Evolutionary conservation across 2,797 vertebrate genomes (phyloP).

Genomic region (Potorous gilbertii): DNA sequence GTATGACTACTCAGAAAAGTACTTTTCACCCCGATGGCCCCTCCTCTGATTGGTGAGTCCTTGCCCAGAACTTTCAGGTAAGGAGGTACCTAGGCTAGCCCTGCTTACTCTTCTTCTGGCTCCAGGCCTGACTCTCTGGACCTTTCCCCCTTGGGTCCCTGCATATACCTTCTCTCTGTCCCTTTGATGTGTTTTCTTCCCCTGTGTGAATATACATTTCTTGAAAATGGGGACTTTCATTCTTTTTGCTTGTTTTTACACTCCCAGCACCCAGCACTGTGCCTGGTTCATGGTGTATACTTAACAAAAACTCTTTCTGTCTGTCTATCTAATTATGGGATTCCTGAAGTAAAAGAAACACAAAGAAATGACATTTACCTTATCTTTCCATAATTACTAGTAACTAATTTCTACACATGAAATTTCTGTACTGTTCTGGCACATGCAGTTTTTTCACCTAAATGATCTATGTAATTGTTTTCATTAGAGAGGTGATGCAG

Average conservation of each 20-base stretch:
- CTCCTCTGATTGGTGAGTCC: neutral
- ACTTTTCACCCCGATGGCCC: neutral
- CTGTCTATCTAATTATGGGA: neutral
- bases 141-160: neutral
- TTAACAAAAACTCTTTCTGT: neutral
- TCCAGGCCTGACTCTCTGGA: neutral
- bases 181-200: neutral
- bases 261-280: neutral
- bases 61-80: neutral
- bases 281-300: neutral
- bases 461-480: neutral
- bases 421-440: neutral
- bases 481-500: neutral
- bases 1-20: constrained; percentile 22
- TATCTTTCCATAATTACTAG: neutral
- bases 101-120: neutral
- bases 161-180: neutral
- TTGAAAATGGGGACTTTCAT: neutral
- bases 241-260: neutral
- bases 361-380: neutral
- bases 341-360: neutral
- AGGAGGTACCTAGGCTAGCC: neutral
- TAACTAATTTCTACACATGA: neutral
- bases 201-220: neutral
- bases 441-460: neutral